These are phyloP conservation scores for Phasianus colchicus DNA, from an alignment of 2,113 vertebrate genomes.

Conservation along the genomic window DNA sequence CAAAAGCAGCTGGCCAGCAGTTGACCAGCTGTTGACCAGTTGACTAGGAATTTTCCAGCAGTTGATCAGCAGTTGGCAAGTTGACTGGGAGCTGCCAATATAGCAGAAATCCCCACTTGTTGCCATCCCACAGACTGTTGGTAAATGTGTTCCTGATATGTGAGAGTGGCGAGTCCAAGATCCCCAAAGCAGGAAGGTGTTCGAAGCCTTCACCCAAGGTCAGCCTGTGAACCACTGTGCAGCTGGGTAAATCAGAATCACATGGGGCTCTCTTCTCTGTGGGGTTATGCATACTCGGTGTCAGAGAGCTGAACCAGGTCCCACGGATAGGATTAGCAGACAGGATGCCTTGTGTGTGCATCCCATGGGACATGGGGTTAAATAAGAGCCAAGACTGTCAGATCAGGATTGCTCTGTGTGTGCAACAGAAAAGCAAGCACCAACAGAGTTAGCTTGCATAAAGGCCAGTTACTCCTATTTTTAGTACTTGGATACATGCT, in stretches of 20 bases:
- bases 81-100: background rate
- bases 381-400: background rate
- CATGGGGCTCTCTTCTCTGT: background rate
- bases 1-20: background rate
- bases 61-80: background rate
- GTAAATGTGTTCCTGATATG: accelerated
- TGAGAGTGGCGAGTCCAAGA: background rate
- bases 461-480: background rate
- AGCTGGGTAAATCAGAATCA: background rate
- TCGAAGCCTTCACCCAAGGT: background rate
- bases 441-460: background rate
- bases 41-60: background rate
- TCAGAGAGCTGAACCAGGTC: background rate
- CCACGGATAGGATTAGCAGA: background rate
- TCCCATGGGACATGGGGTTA: background rate
- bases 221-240: background rate
- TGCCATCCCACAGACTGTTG: background rate
- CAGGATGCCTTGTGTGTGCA: background rate
- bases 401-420: background rate
- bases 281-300: background rate
- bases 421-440: background rate
- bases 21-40: background rate
- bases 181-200: background rate
- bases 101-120: background rate
- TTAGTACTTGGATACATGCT: background rate